Base-by-base conservation (phyloP, 2,888 invertebrate genomes). In the Drosophila aldrichi region DNA sequence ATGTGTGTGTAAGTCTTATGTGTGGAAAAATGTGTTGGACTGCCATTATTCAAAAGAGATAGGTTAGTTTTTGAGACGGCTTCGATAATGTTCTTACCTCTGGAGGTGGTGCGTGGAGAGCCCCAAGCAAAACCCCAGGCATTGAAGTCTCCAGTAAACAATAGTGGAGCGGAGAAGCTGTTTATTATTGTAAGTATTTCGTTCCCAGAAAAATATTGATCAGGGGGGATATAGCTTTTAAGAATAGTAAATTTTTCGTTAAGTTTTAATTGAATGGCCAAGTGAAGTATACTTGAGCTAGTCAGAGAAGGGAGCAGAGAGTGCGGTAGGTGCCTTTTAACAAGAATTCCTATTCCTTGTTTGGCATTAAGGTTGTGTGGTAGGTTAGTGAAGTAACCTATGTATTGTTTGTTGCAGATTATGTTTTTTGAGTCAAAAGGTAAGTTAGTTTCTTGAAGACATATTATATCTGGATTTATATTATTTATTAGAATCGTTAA, bases 81-180 rank as follows among this genome's bases (percentile, higher is more conserved):
- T 57, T 40, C 40, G 2, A 52, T 60, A 49, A 60, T 55, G n/a
- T 65, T 57, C 29, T 61, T 66, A 4, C 70, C 57, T 61, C 61
- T 61, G 16, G 51, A 41, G 43, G 55, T 68, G 34, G 46, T 34
- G 20, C 22, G 10, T 16, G 38, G 36, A 12, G 65, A 65, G 41
- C 72, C 72, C 60, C 65, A 69, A 32, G 58, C 22, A 20, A 58
- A 58, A n/a, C 65, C 52, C 62, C 65, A 69, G 16, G 69, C 36
- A 51, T 69, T 74, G 44, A 63, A 74, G 52, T 64, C 64, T 9
- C 70, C 67, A 18, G 46, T 25, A n/a, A 62, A 14, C 41, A 62
- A 38, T 32, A 32, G 32, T 41, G 62, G 61, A 18, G 20, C 51
- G 44, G 40, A 22, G 41, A 46, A 52, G 18, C 43, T 22, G 20